Evolutionary conservation across 2,113 vertebrate genomes (phyloP).

Genomic region (Lanius collurio): DNA sequence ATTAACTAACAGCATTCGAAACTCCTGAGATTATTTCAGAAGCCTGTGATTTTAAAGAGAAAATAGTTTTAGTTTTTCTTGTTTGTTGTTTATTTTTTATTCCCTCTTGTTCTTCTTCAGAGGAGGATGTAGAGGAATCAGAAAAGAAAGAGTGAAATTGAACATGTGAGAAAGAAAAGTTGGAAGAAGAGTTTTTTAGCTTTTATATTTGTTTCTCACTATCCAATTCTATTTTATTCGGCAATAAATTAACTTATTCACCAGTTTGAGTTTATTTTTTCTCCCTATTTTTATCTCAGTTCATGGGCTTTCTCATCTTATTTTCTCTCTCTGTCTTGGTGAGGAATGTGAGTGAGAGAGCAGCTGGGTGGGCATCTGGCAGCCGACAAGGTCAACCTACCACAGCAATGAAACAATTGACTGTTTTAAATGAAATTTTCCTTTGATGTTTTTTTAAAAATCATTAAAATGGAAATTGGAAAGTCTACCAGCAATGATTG

Average conservation of each 20-base stretch:
- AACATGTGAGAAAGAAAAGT: neutral
- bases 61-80: neutral
- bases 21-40: neutral
- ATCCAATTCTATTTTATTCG: neutral
- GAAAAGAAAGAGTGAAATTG: neutral
- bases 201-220: neutral
- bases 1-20: neutral
- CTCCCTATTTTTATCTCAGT: neutral
- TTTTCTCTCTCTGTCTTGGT: neutral
- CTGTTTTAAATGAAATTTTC: neutral
- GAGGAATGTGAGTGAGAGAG: neutral
- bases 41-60: neutral
- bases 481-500: neutral
- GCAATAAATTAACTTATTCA: neutral
- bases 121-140: neutral
- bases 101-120: neutral
- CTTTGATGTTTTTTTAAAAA: neutral
- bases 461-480: neutral
- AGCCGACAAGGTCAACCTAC: neutral
- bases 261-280: neutral
- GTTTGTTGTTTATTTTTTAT: neutral
- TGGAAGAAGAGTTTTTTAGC: rapidly evolving
- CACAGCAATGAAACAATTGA: neutral
- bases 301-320: neutral
- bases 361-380: neutral